phyloP scores from a whole-genome alignment of 2,888 invertebrate species.

The Platycnemis pennipes region DNA sequence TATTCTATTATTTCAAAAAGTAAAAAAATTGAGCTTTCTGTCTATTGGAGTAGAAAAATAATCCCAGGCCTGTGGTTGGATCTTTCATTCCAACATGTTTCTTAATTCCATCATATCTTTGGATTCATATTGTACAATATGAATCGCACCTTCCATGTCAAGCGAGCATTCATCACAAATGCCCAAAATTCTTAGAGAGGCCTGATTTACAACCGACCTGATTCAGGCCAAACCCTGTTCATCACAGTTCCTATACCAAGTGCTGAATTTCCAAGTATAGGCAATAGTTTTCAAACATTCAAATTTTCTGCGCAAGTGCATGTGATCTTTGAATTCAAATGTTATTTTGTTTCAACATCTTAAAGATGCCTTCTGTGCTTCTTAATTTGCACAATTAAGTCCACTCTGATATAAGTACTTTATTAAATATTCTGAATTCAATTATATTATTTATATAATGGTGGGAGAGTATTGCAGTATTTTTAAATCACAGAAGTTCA shows the following conservation, averaged over 20 bases:
- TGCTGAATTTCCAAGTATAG: neutral
- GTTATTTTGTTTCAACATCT: neutral
- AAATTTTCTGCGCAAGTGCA: neutral
- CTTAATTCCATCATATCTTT: neutral
- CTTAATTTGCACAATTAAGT: neutral
- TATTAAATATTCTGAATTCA: constrained; percentile 1
- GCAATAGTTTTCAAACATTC: neutral
- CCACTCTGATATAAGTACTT: neutral
- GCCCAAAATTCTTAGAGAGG: neutral
- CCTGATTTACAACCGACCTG: neutral
- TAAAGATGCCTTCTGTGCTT: neutral
- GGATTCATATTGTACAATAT: neutral
- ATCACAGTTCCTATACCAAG: neutral
- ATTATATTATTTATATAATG: constrained; percentile 45
- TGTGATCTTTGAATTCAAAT: neutral
- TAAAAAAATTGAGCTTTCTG: constrained; percentile 26
- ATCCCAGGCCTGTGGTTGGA: neutral
- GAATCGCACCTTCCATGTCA: neutral
- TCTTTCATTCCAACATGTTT: neutral
- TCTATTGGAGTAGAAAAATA: neutral
- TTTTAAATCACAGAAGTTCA: constrained; percentile 60
- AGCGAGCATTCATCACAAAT: neutral
- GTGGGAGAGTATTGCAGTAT: constrained; percentile 64
- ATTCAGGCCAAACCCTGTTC: constrained; percentile 5
- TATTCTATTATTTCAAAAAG: neutral